These are phyloP conservation scores for Trichosurus vulpecula DNA, from an alignment of 2,797 vertebrate genomes.

Conservation along the genomic window DNA sequence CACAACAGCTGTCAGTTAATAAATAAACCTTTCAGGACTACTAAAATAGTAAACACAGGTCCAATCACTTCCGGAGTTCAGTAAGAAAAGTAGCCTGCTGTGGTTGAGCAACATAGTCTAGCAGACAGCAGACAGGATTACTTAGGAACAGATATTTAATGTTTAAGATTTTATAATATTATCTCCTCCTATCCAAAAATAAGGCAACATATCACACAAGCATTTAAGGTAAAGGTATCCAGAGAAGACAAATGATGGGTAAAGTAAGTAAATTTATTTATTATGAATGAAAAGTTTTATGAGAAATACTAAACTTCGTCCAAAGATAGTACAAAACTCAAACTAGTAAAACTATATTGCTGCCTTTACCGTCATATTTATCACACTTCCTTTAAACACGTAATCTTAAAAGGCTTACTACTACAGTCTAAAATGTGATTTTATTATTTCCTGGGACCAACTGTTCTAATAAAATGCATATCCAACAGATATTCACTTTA, in stretches of 20 bases:
- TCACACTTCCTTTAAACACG: background rate
- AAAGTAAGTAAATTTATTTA: background rate
- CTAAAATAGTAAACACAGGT: too few relatives aligned
- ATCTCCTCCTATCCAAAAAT: background rate
- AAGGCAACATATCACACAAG: background rate
- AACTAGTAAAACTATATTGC: background rate
- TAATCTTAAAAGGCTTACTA: background rate
- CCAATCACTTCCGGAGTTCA: background rate
- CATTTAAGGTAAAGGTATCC: background rate
- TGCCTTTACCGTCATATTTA: background rate
- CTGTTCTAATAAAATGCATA: background rate
- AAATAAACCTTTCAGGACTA: too few relatives aligned
- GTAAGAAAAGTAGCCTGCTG: background rate
- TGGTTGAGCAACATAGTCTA: background rate
- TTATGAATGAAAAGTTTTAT: background rate
- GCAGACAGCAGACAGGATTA: background rate
- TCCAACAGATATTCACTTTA: background rate
- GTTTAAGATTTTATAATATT: background rate
- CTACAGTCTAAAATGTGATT: background rate
- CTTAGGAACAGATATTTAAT: too few relatives aligned
- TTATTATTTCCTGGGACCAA: background rate
- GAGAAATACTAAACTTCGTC: background rate
- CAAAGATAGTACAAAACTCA: background rate
- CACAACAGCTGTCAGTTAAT: too few relatives aligned
- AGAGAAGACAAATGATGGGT: background rate